Conservation (phyloP, 2,113 vertebrate species). For the Paracanthobrama guichenoti region DNA sequence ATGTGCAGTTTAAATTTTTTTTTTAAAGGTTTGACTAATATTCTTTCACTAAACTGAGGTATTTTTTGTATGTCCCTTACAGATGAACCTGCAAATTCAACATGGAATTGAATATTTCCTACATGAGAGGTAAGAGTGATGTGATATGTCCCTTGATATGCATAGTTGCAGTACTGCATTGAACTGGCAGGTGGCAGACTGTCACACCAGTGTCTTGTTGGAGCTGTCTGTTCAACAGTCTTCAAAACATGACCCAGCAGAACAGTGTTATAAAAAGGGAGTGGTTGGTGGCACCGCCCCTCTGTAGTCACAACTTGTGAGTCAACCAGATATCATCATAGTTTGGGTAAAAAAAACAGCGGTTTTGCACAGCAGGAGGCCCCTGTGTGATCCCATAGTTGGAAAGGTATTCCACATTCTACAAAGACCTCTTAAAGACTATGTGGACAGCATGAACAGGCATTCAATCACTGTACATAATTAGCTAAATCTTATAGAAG, state of each 20-base stretch:
- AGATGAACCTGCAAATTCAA: slow-evolving; percentile 6
- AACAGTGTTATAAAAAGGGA: slow-evolving; percentile 49
- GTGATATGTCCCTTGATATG: background rate
- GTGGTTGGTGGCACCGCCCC: slow-evolving; percentile 45
- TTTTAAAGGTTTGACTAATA: background rate
- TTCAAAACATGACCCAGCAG: slow-evolving; percentile 52
- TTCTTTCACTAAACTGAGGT: background rate
- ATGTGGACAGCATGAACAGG: background rate
- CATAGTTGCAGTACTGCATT: slow-evolving; percentile 46
- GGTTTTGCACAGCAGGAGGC: slow-evolving; percentile 22
- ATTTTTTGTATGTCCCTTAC: slow-evolving; percentile 12
- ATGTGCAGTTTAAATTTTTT: background rate
- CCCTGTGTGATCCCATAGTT: background rate
- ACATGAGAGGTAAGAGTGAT: slow-evolving; percentile 3
- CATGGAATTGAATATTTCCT: background rate
- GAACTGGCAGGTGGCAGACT: slow-evolving; percentile 71
- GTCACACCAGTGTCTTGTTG: slow-evolving; percentile 50
- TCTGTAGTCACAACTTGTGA: slow-evolving; percentile 44
- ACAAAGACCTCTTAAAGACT: background rate
- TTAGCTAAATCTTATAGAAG: background rate
- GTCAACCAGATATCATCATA: slow-evolving; percentile 50
- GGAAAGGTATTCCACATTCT: background rate
- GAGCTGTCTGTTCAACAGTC: slow-evolving; percentile 47
- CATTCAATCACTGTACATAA: background rate
- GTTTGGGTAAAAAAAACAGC: background rate